Base-by-base conservation (phyloP, 2,113 vertebrate species). In the Passer montanus region DNA sequence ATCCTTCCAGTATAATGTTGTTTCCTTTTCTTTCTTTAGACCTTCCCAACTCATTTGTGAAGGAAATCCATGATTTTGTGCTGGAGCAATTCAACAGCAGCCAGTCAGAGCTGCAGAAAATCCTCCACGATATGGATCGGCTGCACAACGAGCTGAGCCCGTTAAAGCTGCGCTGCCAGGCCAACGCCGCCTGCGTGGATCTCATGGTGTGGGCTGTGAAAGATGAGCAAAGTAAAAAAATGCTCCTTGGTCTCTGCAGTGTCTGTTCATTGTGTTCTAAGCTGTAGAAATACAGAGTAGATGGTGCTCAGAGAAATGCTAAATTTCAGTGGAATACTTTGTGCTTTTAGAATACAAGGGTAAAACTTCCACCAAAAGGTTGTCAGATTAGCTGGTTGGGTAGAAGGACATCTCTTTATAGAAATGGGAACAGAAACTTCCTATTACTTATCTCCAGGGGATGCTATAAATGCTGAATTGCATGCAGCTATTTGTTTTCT, bases 151-250 rank as follows among this genome's bases (percentile, higher is more conserved):
- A 99, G 31, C 98, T 99, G 91, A 99, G 98, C 89, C 99, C 99
- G 18, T 97, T 99, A 73, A 99, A 99, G 82, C 98, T 99, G 27
- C 99, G 99, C 69, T 99, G 99, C 96, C 99, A 99, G 97, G 99
- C 99, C 67, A 99, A 98, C 30, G 99, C 99, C 10, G 99, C 99
- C 92, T 99, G 99, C 3, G 99, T 99, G 95, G 99, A 99, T 97
- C 99, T 99, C 92, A 99, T 99, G 99, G 99, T 99, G 95, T 99
- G 99, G 99, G 99, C 99, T 5, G 99, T 99, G 91, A 99, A 99
- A 95, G 99, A 99, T 31, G 99, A 99, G 82, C 99, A 99, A 98
- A 99, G 99, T 99, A 87, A 67, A 50, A 49, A 60, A 18, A 74
- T 18, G 5, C 47, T 63, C n/a, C 44, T 78, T 5, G 3, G 2